Percentiles rank a stretch among this genome's conserved stretches.
phyloP scores from a whole-genome alignment of 2,888 invertebrate species.

The Drosophila ezoana region DNA sequence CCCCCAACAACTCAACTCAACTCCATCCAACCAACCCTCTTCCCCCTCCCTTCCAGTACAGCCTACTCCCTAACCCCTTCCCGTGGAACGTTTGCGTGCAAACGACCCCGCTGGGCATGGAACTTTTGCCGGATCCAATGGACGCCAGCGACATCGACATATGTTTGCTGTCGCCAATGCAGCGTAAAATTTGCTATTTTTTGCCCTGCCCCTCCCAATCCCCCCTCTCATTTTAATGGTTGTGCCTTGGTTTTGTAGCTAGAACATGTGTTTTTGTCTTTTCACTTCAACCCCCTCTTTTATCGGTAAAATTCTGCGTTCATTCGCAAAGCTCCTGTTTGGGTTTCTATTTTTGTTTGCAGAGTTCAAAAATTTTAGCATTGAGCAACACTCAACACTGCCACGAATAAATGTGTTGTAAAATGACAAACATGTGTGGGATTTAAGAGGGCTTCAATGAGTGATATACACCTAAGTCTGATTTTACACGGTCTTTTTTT shows the following conservation, averaged over 20 bases:
- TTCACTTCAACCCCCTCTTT: not conserved
- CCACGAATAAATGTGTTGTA: slow-evolving; percentile 16
- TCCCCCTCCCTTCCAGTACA: not conserved
- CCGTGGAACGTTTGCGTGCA: slow-evolving; percentile 40
- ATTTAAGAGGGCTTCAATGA: slow-evolving; percentile 4
- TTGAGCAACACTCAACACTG: slow-evolving; percentile 22
- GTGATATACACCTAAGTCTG: no score
- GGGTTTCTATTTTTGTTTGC: slow-evolving; percentile 26
- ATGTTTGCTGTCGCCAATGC: slow-evolving; percentile 73
- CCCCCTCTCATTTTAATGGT: not conserved
- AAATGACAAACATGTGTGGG: slow-evolving; percentile 45
- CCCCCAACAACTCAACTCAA: slow-evolving; percentile 7
- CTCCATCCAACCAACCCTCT: not conserved
- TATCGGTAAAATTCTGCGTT: no score
- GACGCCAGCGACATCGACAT: slow-evolving; percentile 55
- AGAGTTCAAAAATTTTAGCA: slow-evolving; percentile 30
- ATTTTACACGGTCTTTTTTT: no score
- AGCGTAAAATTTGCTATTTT: slow-evolving; percentile 66
- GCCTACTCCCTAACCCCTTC: not conserved
- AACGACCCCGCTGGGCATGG: slow-evolving; percentile 62
- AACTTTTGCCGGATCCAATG: slow-evolving; percentile 58
- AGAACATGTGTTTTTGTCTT: slow-evolving; percentile 52
- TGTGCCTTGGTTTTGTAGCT: slow-evolving; percentile 28
- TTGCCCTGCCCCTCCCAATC: slow-evolving; percentile 2
- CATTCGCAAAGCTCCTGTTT: not conserved